Percentiles rank a stretch among this genome's conserved stretches.
Evolutionary conservation across 2,888 invertebrate genomes (phyloP).

Genomic region (Keiferia lycopersicella): DNA sequence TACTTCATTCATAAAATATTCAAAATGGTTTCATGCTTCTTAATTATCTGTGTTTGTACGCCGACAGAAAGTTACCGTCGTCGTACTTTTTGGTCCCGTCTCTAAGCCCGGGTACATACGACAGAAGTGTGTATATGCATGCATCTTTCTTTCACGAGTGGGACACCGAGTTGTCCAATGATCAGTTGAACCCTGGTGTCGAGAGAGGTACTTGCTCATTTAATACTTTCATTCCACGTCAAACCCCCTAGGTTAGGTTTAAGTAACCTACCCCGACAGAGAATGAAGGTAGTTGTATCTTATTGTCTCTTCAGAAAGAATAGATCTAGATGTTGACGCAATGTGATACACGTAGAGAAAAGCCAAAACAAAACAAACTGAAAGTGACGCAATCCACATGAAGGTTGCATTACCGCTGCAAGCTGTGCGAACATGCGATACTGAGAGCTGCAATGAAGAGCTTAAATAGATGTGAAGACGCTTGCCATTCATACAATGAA

Average conservation of each 20-base stretch:
- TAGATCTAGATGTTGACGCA: too few relatives aligned
- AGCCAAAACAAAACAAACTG: neutral
- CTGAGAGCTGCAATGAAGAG: constrained; percentile 20
- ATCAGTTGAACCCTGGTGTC: too few relatives aligned
- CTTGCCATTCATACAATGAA: too few relatives aligned
- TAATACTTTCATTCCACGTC: too few relatives aligned
- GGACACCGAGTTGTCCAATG: too few relatives aligned
- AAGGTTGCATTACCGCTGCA: constrained; percentile 33
- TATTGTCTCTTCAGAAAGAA: too few relatives aligned
- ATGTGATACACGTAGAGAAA: neutral
- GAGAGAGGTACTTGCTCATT: too few relatives aligned
- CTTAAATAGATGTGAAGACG: too few relatives aligned
- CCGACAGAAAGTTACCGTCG: constrained; percentile 60
- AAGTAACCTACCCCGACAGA: too few relatives aligned
- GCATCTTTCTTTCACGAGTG: neutral
- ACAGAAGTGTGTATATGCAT: neutral
- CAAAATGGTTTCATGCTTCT: constrained; percentile 78
- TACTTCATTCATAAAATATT: constrained; percentile 73
- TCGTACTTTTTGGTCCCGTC: constrained; percentile 30
- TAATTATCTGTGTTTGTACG: constrained; percentile 77
- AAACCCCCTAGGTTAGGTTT: too few relatives aligned
- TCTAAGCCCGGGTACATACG: neutral
- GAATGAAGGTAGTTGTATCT: too few relatives aligned
- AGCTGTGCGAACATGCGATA: constrained; percentile 48
- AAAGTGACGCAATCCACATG: constrained; percentile 7